Conservation (phyloP, 2,888 invertebrate genomes). For the Luperina testacea region DNA sequence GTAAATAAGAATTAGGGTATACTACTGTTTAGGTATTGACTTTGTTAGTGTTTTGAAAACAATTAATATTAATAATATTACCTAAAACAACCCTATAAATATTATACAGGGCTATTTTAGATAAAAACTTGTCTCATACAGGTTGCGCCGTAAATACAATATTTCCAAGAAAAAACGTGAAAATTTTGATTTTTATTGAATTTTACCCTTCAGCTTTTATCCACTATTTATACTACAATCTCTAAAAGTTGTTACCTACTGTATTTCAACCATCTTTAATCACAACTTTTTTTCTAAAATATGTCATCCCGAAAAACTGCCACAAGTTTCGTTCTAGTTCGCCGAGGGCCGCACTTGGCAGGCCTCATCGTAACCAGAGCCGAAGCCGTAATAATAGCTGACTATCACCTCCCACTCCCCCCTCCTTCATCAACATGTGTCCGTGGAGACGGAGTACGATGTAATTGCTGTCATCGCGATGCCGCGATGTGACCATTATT, state of each 20-base stretch:
- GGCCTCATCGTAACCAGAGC: slow-evolving; percentile 67
- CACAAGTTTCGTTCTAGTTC: slow-evolving; percentile 38
- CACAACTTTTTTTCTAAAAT: neutral
- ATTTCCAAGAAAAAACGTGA: neutral
- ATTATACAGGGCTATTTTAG: too few species aligned
- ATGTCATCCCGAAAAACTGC: slow-evolving; percentile 23
- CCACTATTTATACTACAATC: neutral
- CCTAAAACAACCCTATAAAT: too few species aligned
- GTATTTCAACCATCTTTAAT: neutral
- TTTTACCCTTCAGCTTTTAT: neutral
- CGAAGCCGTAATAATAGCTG: slow-evolving; percentile 67
- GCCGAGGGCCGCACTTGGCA: slow-evolving; percentile 58
- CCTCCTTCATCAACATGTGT: slow-evolving; percentile 40
- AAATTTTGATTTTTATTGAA: neutral
- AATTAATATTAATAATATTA: too few species aligned
- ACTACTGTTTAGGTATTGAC: too few species aligned
- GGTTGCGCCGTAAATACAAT: too few species aligned
- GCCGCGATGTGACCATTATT: neutral
- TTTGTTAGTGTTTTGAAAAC: too few species aligned
- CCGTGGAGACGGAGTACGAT: slow-evolving; percentile 5
- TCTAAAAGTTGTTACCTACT: too few species aligned
- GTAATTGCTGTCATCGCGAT: slow-evolving; percentile 36
- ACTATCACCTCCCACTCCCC: slow-evolving; percentile 2
- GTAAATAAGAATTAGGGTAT: neutral
- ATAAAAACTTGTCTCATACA: too few species aligned